Percentiles rank a stretch among this genome's conserved stretches.
Conservation (phyloP, 2,888 invertebrate species). For the Torymus texanus region DNA sequence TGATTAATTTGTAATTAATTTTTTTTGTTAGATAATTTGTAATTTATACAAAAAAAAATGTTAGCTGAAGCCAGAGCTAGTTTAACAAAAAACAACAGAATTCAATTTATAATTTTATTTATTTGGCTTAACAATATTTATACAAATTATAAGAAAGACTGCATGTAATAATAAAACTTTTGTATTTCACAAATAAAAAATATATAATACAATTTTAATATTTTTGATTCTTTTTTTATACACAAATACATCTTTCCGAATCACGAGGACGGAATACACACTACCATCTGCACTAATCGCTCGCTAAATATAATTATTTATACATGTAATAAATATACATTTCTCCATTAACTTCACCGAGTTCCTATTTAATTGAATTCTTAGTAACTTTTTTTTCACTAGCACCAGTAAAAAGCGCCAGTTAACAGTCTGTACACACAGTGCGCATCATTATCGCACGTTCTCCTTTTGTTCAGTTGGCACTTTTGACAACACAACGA, state of each 20-base stretch:
- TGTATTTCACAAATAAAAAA: conserved; percentile 55
- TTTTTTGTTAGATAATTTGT: neutral
- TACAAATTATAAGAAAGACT: conserved; percentile 30
- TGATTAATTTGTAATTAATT: neutral
- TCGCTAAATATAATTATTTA: conserved; percentile 40
- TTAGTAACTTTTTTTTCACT: conserved; percentile 45
- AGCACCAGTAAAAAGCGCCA: conserved; percentile 38
- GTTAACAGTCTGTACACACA: conserved; percentile 20
- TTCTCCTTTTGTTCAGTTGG: conserved; percentile 32
- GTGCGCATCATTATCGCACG: neutral
- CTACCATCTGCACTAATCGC: conserved; percentile 27
- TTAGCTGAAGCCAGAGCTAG: too few relatives aligned
- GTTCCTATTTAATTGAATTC: neutral
- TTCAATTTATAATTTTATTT: conserved; percentile 3
- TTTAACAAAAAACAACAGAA: too few relatives aligned
- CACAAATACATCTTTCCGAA: conserved; percentile 36
- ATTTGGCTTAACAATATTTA: conserved; percentile 10
- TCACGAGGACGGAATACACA: neutral
- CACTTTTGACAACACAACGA: conserved; percentile 32
- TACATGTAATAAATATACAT: conserved; percentile 52
- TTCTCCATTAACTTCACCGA: conserved; percentile 14
- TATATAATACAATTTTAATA: conserved; percentile 50
- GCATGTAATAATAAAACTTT: conserved; percentile 48
- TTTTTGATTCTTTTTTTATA: conserved; percentile 48
- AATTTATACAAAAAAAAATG: too few relatives aligned